Evolutionary conservation across 2,888 invertebrate genomes (phyloP).

Genomic region (Ophion ellenae): DNA sequence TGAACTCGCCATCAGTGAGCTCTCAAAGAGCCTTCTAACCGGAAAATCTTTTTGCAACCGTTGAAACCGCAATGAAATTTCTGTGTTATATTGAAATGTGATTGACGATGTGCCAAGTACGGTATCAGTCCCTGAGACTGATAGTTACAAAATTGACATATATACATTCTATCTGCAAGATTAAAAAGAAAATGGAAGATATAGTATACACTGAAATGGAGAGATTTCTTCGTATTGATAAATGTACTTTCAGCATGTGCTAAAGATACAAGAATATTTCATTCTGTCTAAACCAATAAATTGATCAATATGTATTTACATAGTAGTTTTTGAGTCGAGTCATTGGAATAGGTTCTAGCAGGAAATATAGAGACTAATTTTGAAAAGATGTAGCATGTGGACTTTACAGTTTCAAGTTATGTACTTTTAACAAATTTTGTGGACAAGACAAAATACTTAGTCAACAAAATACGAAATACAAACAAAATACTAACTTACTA

Average conservation of each 20-base stretch:
- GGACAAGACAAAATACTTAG: too few relatives aligned
- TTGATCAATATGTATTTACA: too few relatives aligned
- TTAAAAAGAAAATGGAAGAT: constrained; percentile 10
- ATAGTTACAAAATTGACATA: constrained; percentile 7
- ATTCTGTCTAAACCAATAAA: too few relatives aligned
- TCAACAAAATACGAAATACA: too few relatives aligned
- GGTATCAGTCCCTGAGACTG: constrained; percentile 13
- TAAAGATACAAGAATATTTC: too few relatives aligned
- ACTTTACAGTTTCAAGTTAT: too few relatives aligned
- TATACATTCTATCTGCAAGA: constrained; percentile 46
- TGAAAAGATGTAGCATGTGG: too few relatives aligned
- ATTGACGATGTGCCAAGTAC: constrained; percentile 16
- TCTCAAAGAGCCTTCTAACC: constrained; percentile 11
- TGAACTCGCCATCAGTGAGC: constrained; percentile 12
- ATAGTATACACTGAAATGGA: constrained; percentile 3
- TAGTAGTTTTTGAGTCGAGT: too few relatives aligned
- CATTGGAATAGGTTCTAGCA: too few relatives aligned
- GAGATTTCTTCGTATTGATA: constrained; percentile 20
- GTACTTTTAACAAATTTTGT: too few relatives aligned
- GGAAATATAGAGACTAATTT: too few relatives aligned
- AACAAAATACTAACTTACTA: constrained; percentile 8
- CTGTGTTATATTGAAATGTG: constrained; percentile 1
- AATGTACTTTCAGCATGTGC: too few relatives aligned
- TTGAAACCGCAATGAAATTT: constrained; percentile 15
- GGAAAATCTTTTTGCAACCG: constrained; percentile 5